Base-by-base conservation (phyloP, 2,113 vertebrate species). In the Mustela nigripes region DNA sequence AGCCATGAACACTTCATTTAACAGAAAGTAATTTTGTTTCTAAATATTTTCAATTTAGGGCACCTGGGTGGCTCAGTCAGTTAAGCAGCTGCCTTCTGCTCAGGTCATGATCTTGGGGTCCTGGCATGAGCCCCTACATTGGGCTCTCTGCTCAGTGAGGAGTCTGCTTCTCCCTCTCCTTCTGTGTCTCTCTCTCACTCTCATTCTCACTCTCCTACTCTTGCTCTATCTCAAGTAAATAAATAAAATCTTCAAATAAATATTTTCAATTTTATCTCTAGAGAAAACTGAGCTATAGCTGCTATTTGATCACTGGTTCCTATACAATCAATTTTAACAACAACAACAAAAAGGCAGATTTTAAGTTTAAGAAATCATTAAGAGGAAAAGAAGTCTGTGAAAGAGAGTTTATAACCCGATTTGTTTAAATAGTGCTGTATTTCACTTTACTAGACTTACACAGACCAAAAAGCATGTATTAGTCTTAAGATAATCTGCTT, bases 331-430 rank as follows among this genome's bases (percentile, higher is more conserved):
- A 65, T 31, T 45, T 69, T 94, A 84, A 94, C 28, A 6, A 15
- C 5, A 69, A 33, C 4, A 83, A 50, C 11, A 69, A 78, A 63
- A 92, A 50, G 28, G 53, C 24, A 83, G 8, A 76, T 93, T 84
- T 91, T 63, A 67, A 86, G 18, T 4, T 76, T 42, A 26, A 50
- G 69, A 67, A 89, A 79, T 45, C 12, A 39, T 67, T 42, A 69
- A 74, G 22, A 91, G 16, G 87, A 95, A 79, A 91, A 63, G 14
- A 86, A 87, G 33, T 87, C 67, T 78, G 33, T 95, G 39, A 80
- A 84, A 80, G 16, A 74, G 45, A 93, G 45, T 53, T 36, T 12
- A 83, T 91, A 63, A 18, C 4, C 2, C 7, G n/a, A 1, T 83
- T 85, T 79, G 11, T 89, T 93, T 87, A 85, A 80, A 73, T 33